Evolutionary conservation across 1,140 invertebrate genomes (phyloP).

Genomic region (Drosophila prosaltans): DNA sequence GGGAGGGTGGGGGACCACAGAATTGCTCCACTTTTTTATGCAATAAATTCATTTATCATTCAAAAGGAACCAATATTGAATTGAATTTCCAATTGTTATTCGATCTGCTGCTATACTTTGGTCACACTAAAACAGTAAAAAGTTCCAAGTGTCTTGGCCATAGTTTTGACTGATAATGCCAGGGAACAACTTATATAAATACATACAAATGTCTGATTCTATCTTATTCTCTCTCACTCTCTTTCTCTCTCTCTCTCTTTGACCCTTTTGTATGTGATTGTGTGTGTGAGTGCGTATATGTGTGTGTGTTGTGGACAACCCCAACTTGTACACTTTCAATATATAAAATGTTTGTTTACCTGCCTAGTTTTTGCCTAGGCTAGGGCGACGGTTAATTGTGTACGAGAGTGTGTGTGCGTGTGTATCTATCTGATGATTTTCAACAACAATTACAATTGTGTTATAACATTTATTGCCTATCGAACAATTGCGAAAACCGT

Average conservation of each 20-base stretch:
- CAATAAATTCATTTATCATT: slow-evolving; percentile 54
- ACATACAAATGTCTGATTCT: not conserved
- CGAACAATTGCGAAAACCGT: slow-evolving; percentile 6
- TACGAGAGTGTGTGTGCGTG: slow-evolving; percentile 11
- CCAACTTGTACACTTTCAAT: slow-evolving; percentile 19
- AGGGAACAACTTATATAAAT: slow-evolving; percentile 16
- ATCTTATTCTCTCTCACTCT: not conserved
- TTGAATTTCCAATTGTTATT: slow-evolving; percentile 6
- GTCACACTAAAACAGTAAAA: not conserved
- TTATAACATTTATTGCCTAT: slow-evolving; percentile 8
- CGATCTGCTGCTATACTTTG: not conserved
- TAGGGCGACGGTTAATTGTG: slow-evolving; percentile 31
- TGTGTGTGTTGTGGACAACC: slow-evolving; percentile 15
- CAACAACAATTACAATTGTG: slow-evolving; percentile 8
- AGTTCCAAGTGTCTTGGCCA: slow-evolving; percentile 10
- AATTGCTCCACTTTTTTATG: slow-evolving; percentile 72
- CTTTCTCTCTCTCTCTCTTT: not conserved
- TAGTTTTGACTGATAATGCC: slow-evolving; percentile 11
- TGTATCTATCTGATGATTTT: slow-evolving; percentile 24
- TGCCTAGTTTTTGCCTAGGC: slow-evolving; percentile 18
- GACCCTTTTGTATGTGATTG: not conserved
- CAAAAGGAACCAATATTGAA: not conserved
- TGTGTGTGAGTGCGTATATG: slow-evolving; percentile 18
- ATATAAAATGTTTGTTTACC: slow-evolving; percentile 48
- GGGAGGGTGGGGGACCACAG: not conserved